Evolutionary conservation across 2,888 invertebrate species (phyloP), one percentile per base, ranked within the genome.

Genomic region (Eupithecia insigniata): DNA sequence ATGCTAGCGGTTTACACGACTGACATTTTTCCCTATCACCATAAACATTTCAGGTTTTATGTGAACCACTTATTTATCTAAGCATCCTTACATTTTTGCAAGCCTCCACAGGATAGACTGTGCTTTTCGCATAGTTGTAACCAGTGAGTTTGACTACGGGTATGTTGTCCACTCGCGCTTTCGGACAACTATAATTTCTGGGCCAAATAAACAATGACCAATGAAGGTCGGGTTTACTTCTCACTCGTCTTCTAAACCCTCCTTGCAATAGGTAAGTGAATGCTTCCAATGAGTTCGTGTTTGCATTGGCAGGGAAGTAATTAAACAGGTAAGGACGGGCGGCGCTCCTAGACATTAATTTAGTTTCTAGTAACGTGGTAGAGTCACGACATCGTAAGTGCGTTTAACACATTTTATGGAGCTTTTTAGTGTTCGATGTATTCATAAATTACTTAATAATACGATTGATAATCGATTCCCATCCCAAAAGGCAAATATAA

Each of bases 321-420:
- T 92, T 90, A 91, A 71, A 66, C 71, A 66, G 66, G 74, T 69
- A 71, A 65, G 67, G 88, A 85, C 81, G 83, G 90, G 89, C 79
- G 85, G 87, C 89, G 88, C 91, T 87, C 89, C 91, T 86, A 84
- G 82, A 83, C 82, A 82, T 82, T 83, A 83, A 84, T 86, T 87
- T 83, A 87, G 84, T 80, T 80, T 77, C 12, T 78, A 71, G 75
- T 87, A 88, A 91, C 87, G 85, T 78, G 76, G 76, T 81, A 78
- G 75, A 80, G 90, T 88, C 92, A 92, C 91, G 74, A 61, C 69
- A 74, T 70, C 68, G 60, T 69, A 43, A 79, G 70, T 76, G 79
- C 77, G 73, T 76, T 79, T 78, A 78, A 79, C 80, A 83, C 72
- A 75, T 79, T 79, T 80, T 73, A 76, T 67, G 39, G 66, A 78